Conservation (phyloP, 2,797 vertebrate genomes). For the Cyclura pinguis region DNA sequence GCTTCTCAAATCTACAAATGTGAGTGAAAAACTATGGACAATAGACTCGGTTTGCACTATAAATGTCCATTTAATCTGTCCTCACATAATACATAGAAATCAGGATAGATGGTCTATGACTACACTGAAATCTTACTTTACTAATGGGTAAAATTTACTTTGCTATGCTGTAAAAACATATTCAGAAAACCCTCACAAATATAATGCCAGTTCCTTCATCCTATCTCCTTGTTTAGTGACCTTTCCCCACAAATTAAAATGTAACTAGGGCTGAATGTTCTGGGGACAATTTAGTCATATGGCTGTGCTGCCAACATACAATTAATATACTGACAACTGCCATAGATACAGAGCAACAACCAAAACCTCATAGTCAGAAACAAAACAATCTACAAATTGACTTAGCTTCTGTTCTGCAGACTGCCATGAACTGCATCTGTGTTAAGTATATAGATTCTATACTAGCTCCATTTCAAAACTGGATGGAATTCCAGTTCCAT, state of each 20-base stretch:
- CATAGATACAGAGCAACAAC: neutral
- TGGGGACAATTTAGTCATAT: neutral
- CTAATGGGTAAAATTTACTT: neutral
- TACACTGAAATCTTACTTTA: neutral
- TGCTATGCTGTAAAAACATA: neutral
- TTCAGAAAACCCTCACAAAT: neutral
- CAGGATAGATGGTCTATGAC: neutral
- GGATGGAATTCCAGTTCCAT: neutral
- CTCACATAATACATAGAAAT: neutral
- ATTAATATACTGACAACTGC: neutral
- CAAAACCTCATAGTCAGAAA: no score
- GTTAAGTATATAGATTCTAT: neutral
- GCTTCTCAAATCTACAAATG: neutral
- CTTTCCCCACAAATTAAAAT: neutral
- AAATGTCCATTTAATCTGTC: neutral
- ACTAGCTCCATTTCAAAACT: neutral
- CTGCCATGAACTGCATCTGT: neutral
- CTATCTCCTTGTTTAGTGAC: neutral
- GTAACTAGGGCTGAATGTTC: neutral
- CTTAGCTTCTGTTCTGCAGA: neutral
- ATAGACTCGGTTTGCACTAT: neutral
- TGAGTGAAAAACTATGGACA: neutral
- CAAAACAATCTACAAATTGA: neutral
- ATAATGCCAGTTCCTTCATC: neutral
- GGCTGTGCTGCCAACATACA: neutral